Percentiles rank a stretch among this genome's conserved stretches.
Evolutionary conservation across 2,113 vertebrate genomes (phyloP).

Genomic region (Anas platyrhynchos): DNA sequence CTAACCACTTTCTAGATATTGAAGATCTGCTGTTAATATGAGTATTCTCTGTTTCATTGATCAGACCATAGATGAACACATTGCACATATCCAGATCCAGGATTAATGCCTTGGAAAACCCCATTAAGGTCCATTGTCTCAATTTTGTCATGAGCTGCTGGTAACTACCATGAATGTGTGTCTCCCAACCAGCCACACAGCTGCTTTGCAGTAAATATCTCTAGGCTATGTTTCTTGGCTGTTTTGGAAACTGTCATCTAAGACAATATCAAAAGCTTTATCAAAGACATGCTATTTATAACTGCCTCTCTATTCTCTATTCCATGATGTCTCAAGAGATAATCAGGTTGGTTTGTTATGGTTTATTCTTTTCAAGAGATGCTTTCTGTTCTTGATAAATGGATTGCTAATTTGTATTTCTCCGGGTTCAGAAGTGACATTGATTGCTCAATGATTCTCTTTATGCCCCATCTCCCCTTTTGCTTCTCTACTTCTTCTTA

Average conservation of each 20-base stretch:
- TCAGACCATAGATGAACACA: not conserved
- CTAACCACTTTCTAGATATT: not conserved
- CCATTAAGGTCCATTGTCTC: not conserved
- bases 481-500: not conserved
- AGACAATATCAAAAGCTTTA: not conserved
- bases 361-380: not conserved
- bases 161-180: not conserved
- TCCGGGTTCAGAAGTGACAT: not conserved
- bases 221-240: not conserved
- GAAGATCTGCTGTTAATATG: not conserved
- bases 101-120: not conserved
- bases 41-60: not conserved
- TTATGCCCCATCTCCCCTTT: not conserved
- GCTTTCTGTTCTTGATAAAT: not conserved
- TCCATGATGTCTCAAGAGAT: not conserved
- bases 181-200: not conserved
- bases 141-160: not conserved
- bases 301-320: not conserved
- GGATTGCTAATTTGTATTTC: not conserved
- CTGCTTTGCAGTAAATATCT: not conserved
- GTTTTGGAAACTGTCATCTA: not conserved
- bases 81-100: too few species aligned
- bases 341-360: not conserved
- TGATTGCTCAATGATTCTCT: not conserved
- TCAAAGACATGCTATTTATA: not conserved